Evolutionary conservation across 2,113 vertebrate genomes (phyloP).

Genomic region (Regulus satrapa): DNA sequence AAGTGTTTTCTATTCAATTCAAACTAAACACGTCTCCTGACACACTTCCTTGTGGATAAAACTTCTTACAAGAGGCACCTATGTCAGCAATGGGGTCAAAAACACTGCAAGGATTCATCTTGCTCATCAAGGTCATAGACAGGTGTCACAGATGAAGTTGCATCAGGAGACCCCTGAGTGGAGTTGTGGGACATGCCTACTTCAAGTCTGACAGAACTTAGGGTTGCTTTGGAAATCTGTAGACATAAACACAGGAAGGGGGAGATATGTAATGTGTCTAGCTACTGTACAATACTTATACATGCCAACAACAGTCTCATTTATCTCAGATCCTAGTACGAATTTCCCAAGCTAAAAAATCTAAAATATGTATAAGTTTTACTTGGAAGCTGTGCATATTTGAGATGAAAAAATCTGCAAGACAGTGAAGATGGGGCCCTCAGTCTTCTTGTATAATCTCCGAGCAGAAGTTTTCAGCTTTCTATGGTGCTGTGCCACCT

Average conservation of each 20-base stretch:
- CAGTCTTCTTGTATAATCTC: background rate
- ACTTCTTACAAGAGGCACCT: background rate
- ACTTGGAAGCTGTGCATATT: background rate
- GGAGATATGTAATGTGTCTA: background rate
- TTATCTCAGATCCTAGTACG: background rate
- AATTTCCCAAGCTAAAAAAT: background rate
- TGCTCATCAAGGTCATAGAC: background rate
- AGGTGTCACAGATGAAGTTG: background rate
- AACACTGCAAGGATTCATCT: background rate
- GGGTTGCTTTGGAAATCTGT: background rate
- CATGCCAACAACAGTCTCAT: background rate
- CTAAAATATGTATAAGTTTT: background rate
- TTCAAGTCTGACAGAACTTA: background rate
- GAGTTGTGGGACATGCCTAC: background rate
- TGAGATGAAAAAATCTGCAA: background rate
- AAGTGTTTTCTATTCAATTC: background rate
- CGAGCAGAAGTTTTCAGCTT: background rate
- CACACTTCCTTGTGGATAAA: background rate
- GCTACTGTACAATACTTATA: background rate
- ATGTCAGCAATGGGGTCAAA: background rate
- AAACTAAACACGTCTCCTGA: background rate
- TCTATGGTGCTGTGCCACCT: fast-evolving
- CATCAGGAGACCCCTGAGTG: background rate
- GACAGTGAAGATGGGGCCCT: background rate
- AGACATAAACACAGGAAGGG: background rate